These are phyloP conservation scores for Motacilla alba DNA, from an alignment of 2,113 vertebrate species.

Conservation along the genomic window DNA sequence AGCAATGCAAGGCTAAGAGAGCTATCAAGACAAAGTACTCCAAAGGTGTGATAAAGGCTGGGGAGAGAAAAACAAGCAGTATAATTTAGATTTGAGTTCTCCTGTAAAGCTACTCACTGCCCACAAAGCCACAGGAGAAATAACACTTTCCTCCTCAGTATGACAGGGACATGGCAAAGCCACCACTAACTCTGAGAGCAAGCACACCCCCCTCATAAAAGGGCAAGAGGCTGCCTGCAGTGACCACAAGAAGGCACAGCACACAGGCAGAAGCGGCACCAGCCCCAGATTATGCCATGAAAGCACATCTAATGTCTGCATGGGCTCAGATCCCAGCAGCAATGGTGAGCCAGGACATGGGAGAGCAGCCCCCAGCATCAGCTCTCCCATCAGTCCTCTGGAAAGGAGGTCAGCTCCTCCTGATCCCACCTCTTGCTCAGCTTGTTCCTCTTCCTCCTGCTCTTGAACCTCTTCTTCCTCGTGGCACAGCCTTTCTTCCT, in stretches of 20 bases:
- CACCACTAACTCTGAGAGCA: not conserved
- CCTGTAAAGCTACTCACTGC: not conserved
- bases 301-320: fast-evolving
- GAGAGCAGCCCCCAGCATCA: not conserved
- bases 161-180: not conserved
- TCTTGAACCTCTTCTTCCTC: slow-evolving; percentile 58
- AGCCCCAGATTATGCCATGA: not conserved
- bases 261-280: not conserved
- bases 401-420: not conserved
- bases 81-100: not conserved
- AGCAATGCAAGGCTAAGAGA: not conserved
- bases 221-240: not conserved
- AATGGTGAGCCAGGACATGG: not conserved
- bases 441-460: slow-evolving; percentile 66
- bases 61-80: not conserved
- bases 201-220: not conserved
- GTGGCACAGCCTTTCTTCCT: slow-evolving; percentile 72
- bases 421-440: slow-evolving; percentile 74
- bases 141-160: not conserved
- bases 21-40: not conserved
- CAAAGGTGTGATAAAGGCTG: not conserved
- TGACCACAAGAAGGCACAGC: not conserved
- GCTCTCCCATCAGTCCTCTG: not conserved
- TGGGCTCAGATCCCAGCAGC: not conserved
- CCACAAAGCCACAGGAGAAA: not conserved